These are phyloP conservation scores for Pemphigus obesinymphae DNA, from an alignment of 1,140 invertebrate genomes.

Conservation along the genomic window DNA sequence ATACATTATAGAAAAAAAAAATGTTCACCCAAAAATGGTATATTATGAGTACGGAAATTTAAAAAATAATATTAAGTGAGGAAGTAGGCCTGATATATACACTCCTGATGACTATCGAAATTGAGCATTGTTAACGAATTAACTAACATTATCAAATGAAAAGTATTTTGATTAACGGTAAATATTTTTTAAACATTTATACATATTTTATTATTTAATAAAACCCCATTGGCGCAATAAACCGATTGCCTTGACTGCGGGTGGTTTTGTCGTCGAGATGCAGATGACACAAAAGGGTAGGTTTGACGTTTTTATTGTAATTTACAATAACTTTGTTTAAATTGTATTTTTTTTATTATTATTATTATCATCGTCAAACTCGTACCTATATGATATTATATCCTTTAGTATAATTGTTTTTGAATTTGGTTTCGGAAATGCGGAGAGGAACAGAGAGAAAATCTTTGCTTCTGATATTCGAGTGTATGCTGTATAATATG, in stretches of 20 bases:
- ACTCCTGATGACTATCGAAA: background rate
- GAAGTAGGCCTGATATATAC: constrained; percentile 4
- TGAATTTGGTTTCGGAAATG: constrained; percentile 26
- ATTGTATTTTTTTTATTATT: constrained; percentile 29
- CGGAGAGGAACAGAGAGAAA: background rate
- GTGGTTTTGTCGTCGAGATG: constrained; percentile 31
- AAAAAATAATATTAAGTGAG: background rate
- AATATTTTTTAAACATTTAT: background rate
- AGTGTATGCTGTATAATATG: no score
- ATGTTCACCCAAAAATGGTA: background rate
- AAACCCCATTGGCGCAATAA: constrained; percentile 34
- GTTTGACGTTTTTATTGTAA: constrained; percentile 40
- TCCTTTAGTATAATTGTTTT: constrained; percentile 24
- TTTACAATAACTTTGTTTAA: constrained; percentile 40
- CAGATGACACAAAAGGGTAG: constrained; percentile 36
- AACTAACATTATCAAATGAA: background rate
- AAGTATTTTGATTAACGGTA: constrained; percentile 18
- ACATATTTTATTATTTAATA: constrained; percentile 38
- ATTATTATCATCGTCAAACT: background rate
- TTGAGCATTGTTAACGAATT: constrained; percentile 11
- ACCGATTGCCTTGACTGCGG: constrained; percentile 30
- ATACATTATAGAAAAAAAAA: background rate
- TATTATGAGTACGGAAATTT: background rate
- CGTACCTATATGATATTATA: background rate
- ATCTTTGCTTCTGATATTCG: constrained; percentile 1